These are phyloP conservation scores for Dryomyza anilis DNA, from an alignment of 2,888 invertebrate species.

Conservation along the genomic window DNA sequence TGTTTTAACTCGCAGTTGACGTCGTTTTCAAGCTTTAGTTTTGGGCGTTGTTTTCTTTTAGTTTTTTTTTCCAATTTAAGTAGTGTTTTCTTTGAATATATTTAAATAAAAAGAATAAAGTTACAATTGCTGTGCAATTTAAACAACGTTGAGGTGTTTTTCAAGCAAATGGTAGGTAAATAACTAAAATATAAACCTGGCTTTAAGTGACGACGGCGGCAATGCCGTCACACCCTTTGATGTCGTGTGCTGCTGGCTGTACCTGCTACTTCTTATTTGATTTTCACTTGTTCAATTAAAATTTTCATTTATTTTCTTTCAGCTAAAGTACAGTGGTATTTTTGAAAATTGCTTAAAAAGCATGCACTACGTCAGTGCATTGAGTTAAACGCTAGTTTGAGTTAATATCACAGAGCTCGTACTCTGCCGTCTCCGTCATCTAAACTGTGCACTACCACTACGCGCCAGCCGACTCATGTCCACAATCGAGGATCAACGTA, in stretches of 20 bases:
- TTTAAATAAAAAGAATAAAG: neutral
- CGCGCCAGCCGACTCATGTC: too few species aligned
- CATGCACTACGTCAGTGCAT: neutral
- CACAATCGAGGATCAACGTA: conserved; percentile 68
- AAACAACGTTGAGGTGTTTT: neutral
- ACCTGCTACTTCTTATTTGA: neutral
- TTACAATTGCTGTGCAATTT: neutral
- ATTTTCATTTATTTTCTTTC: too few species aligned
- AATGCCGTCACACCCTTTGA: conserved; percentile 1
- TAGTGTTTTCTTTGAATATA: neutral
- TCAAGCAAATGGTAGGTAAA: neutral
- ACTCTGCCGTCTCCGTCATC: neutral
- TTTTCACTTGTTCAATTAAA: too few species aligned
- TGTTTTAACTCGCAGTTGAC: neutral
- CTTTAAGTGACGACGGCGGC: neutral
- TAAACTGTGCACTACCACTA: too few species aligned
- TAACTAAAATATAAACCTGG: neutral
- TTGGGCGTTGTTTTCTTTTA: conserved; percentile 6
- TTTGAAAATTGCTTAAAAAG: neutral
- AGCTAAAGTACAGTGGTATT: neutral
- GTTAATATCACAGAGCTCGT: neutral
- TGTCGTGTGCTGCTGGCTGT: neutral
- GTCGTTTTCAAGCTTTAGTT: neutral
- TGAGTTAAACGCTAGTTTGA: too few species aligned
- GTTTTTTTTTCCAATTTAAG: neutral